These are phyloP conservation scores for Lasius platythorax DNA, from an alignment of 2,888 invertebrate species.

Conservation along the genomic window DNA sequence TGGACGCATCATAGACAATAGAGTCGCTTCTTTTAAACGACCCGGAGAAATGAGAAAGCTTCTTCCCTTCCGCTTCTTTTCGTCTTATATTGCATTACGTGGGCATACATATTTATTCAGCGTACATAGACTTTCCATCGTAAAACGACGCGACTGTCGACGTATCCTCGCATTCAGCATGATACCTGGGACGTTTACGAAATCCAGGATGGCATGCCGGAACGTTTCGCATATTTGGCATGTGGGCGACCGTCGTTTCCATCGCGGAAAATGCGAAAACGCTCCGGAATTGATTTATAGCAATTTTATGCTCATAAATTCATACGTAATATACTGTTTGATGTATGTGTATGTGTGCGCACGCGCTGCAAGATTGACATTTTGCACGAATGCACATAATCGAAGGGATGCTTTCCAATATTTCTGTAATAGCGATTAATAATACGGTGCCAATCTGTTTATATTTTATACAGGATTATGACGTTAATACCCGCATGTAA, in stretches of 20 bases:
- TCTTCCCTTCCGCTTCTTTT: conserved; percentile 57
- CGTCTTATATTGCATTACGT: conserved; percentile 72
- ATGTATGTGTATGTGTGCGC: background rate
- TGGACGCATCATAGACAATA: conserved; percentile 44
- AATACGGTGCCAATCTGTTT: background rate
- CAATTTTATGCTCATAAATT: conserved; percentile 50
- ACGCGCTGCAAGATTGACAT: conserved; percentile 8
- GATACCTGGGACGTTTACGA: conserved; percentile 70
- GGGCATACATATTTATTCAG: conserved; percentile 77
- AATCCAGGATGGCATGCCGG: conserved; percentile 64
- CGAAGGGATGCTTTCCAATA: conserved; percentile 12
- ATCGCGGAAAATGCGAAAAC: conserved; percentile 42
- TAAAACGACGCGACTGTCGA: conserved; percentile 68
- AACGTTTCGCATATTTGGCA: conserved; percentile 67
- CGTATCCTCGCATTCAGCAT: conserved; percentile 69
- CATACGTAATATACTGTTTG: conserved; percentile 33
- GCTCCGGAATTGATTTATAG: conserved; percentile 43
- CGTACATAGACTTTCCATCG: conserved; percentile 73
- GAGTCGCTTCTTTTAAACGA: conserved; percentile 51
- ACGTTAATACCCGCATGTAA: background rate
- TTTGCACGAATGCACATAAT: background rate
- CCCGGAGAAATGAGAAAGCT: conserved; percentile 50
- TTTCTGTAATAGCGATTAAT: conserved; percentile 1
- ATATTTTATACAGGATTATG: background rate
- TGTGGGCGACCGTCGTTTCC: conserved; percentile 19